Evolutionary conservation across 2,888 invertebrate species (phyloP).

Genomic region (Pterobdella sp.): DNA sequence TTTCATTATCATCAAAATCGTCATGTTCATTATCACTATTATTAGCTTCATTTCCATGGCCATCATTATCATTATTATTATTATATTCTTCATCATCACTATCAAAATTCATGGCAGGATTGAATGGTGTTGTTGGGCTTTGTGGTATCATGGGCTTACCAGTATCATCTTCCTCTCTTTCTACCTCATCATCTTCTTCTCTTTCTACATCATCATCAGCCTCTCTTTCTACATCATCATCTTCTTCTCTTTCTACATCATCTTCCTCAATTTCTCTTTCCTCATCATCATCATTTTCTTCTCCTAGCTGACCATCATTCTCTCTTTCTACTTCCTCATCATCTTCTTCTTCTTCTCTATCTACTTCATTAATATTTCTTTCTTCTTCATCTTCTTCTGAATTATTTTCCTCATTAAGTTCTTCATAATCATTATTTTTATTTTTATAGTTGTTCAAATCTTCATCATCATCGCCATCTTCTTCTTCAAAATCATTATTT

Average conservation of each 20-base stretch:
- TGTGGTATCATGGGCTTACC: constrained; percentile 27
- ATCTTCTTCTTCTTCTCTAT: not conserved
- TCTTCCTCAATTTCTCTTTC: constrained; percentile 17
- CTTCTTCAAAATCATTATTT: too few species aligned
- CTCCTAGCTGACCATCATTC: not conserved
- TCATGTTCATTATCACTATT: constrained; percentile 16
- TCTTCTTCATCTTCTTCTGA: not conserved
- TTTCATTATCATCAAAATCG: not conserved
- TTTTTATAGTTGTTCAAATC: not conserved
- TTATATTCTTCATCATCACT: constrained; percentile 52
- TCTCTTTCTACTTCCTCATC: not conserved
- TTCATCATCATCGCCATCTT: not conserved
- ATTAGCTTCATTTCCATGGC: constrained; percentile 16
- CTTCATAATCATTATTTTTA: not conserved
- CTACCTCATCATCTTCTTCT: not conserved
- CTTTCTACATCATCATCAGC: constrained; percentile 3
- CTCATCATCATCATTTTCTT: constrained; percentile 14
- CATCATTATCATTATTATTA: constrained; percentile 33
- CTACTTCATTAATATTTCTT: not conserved
- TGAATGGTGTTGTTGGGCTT: constrained; percentile 35
- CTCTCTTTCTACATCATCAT: constrained; percentile 12
- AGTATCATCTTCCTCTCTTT: constrained; percentile 22
- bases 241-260: not conserved
- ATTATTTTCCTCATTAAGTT: not conserved
- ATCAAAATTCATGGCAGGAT: constrained; percentile 38